Conservation (phyloP, 2,113 vertebrate genomes). For the Misgurnus anguillicaudatus region DNA sequence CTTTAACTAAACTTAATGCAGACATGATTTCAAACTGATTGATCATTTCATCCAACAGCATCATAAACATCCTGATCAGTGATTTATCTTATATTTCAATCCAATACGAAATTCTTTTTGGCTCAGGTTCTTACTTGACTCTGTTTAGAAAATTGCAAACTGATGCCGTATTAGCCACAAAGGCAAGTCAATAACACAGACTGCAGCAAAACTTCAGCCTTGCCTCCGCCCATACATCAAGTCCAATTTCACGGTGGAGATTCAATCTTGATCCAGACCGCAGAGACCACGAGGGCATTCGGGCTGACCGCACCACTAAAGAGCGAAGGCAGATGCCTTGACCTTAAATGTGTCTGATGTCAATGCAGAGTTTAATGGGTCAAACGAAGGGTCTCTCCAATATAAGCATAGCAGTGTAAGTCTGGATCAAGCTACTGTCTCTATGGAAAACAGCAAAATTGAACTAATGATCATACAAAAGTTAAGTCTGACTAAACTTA, state of each 20-base stretch:
- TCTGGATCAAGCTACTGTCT: constrained; percentile 12
- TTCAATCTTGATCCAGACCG: background rate
- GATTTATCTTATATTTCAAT: background rate
- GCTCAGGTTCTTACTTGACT: background rate
- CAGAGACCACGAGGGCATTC: constrained; percentile 4
- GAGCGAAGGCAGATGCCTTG: constrained; percentile 14
- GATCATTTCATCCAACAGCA: too few species aligned
- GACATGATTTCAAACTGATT: too few species aligned
- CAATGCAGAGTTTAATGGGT: constrained; percentile 24
- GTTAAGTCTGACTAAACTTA: constrained; percentile 22
- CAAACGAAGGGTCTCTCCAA: constrained; percentile 5
- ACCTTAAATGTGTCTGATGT: constrained; percentile 31
- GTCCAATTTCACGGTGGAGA: constrained; percentile 17
- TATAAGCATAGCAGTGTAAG: constrained; percentile 1
- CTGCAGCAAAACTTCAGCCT: constrained; percentile 10
- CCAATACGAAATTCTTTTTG: background rate
- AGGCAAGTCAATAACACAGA: constrained; percentile 1
- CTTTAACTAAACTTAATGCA: too few species aligned
- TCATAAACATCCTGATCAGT: background rate
- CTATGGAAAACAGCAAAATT: background rate
- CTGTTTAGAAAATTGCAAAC: background rate
- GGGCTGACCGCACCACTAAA: constrained; percentile 26
- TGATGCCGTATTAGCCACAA: constrained; percentile 14
- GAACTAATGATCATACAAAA: constrained; percentile 5
- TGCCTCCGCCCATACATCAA: constrained; percentile 16